Base-by-base conservation (phyloP, 2,797 vertebrate species). In the Sebastes vulpes region DNA sequence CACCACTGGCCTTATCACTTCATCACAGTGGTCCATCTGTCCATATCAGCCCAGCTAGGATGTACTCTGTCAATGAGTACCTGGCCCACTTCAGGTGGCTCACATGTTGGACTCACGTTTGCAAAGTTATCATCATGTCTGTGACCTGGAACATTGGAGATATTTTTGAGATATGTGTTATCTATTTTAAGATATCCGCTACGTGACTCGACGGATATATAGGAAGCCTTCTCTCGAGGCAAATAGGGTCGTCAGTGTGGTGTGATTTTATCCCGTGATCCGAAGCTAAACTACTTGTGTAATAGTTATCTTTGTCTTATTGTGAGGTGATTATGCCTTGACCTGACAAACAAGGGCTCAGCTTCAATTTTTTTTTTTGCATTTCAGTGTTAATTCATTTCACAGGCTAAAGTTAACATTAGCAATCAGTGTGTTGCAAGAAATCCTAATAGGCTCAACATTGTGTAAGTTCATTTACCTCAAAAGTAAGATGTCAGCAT, bases 21-120 rank as follows among this genome's bases (percentile, higher is more conserved):
- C 12, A 58, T 69, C n/a, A n/a, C 11, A 61, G 5, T 5, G 1
- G 14, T 42, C 23, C 20, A 4, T 61, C 8, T 3, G 3, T 18
- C 38, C 35, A 42, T 60, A 56, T 83, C 58, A 63, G 57, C 38
- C 5, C 38, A n/a, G 42, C 6, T 21, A 25, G 6, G 63, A 56
- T 64, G 12, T 50, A 14, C 16, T 38, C 32, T 75, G 64, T 83
- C 52, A 83, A 78, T 90, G 26, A 91, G 57, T 78, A 72, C 35
- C 72, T 61, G 46, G 12, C 5, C 18, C 7, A 20, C 20, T 35
- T 9, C 8, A 6, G n/a, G 12, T n/a, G 0, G 3, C 31, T 81
- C 76, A 90, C 72, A 26, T 71, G 82, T n/a, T 18, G 20, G n/a
- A 58, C 79, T 58, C 72, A 75, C 1, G 9, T 83, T 79, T 74